These are phyloP conservation scores for Hippocampus barbouri DNA, from an alignment of 2,113 vertebrate species.

Conservation along the genomic window DNA sequence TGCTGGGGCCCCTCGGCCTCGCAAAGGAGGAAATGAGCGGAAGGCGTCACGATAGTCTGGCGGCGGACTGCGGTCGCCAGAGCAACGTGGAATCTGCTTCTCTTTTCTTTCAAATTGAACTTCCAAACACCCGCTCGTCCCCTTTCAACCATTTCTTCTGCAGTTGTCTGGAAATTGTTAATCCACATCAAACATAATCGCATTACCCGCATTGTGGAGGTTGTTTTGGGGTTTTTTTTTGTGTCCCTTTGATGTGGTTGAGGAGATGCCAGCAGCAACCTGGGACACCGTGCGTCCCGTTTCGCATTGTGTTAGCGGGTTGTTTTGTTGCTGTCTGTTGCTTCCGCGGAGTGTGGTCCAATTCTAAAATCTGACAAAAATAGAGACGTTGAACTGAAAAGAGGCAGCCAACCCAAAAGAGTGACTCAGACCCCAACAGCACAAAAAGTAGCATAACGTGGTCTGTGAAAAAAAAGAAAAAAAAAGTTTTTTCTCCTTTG, in stretches of 20 bases:
- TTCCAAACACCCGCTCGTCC: conserved; percentile 28
- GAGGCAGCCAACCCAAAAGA: too few species aligned
- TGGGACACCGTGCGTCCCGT: conserved; percentile 37
- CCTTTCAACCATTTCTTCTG: conserved; percentile 35
- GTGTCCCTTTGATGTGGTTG: conserved; percentile 56
- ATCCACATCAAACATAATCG: conserved; percentile 66
- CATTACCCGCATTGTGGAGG: conserved; percentile 61
- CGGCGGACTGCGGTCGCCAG: conserved; percentile 17
- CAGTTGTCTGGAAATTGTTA: conserved; percentile 55
- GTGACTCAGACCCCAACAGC: too few species aligned
- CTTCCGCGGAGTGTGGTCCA: conserved; percentile 9
- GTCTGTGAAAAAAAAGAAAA: too few species aligned
- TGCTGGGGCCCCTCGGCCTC: conserved; percentile 46
- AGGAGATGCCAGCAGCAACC: conserved; percentile 44
- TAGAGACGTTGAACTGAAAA: too few species aligned
- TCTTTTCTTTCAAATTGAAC: conserved; percentile 8
- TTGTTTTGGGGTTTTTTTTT: neutral
- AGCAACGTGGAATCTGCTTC: neutral
- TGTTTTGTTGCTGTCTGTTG: conserved; percentile 9
- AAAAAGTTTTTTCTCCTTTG: too few species aligned
- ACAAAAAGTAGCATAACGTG: too few species aligned
- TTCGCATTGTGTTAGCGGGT: conserved; percentile 28
- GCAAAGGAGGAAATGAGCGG: conserved; percentile 63
- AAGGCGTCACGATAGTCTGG: conserved; percentile 56
- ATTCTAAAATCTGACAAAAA: too few species aligned